Evolutionary conservation across 1,140 invertebrate genomes (phyloP).

Genomic region (Caerostris extrusa): DNA sequence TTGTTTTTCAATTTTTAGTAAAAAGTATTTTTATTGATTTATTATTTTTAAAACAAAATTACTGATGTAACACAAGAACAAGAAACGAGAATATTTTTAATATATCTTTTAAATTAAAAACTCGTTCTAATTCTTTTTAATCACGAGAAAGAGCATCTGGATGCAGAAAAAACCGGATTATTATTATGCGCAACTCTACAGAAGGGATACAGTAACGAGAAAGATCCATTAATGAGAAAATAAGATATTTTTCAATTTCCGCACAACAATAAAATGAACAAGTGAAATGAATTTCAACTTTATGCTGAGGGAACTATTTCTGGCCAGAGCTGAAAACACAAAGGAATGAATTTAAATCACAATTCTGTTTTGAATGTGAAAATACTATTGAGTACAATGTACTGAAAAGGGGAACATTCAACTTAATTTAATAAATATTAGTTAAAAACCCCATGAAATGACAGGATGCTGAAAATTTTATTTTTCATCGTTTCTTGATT

Average conservation of each 20-base stretch:
- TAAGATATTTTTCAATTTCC: not conserved
- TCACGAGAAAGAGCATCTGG: not conserved
- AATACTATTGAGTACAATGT: not conserved
- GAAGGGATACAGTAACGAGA: not conserved
- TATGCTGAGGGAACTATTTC: not conserved
- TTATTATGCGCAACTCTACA: not conserved
- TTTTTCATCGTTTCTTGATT: constrained; percentile 50
- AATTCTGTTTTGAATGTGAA: not conserved
- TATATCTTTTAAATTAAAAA: not conserved
- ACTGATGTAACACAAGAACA: not conserved
- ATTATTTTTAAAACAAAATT: not conserved
- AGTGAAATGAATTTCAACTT: not conserved
- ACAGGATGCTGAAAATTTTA: constrained; percentile 32
- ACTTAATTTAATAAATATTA: constrained; percentile 59
- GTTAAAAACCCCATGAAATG: constrained; percentile 50
- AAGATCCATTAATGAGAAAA: not conserved
- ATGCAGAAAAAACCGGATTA: not conserved
- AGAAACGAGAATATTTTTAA: not conserved
- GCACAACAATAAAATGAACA: not conserved
- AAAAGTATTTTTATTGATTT: too few relatives aligned
- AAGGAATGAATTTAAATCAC: constrained; percentile 16
- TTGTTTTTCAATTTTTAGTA: too few relatives aligned
- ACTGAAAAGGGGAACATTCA: not conserved
- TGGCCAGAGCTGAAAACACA: not conserved
- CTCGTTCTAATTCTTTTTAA: not conserved